These are phyloP conservation scores for Lates japonicus DNA, from an alignment of 2,797 vertebrate genomes.

Conservation along the genomic window DNA sequence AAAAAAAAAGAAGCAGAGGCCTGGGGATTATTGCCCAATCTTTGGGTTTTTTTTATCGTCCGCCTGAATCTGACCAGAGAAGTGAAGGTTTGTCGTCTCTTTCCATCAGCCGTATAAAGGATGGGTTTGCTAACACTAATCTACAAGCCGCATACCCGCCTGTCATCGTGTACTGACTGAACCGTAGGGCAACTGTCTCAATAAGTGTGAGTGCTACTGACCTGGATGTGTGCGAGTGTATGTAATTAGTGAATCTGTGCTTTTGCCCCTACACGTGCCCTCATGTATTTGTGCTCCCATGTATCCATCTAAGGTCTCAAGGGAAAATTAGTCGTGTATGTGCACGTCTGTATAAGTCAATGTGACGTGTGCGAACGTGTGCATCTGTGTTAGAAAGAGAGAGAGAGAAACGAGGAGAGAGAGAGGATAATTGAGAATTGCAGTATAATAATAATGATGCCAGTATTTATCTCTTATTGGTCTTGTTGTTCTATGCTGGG, in stretches of 20 bases:
- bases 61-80: slow-evolving; percentile 47
- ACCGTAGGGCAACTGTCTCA: slow-evolving; percentile 15
- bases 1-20: neutral
- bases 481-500: slow-evolving; percentile 68
- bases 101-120: slow-evolving; percentile 59
- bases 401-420: slow-evolving; percentile 32
- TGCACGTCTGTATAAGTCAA: neutral
- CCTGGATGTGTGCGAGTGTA: neutral
- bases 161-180: slow-evolving; percentile 44
- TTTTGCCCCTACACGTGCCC: slow-evolving; percentile 23
- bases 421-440: slow-evolving; percentile 77
- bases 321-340: slow-evolving; percentile 1
- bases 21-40: slow-evolving; percentile 57
- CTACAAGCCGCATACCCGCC: slow-evolving; percentile 43
- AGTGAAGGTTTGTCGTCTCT: slow-evolving; percentile 49
- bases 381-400: slow-evolving; percentile 31
- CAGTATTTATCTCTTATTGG: slow-evolving; percentile 80
- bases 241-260: slow-evolving; percentile 25
- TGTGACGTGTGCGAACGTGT: slow-evolving; percentile 14
- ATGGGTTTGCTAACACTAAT: slow-evolving; percentile 56
- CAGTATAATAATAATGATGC: slow-evolving; percentile 74
- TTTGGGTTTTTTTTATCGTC: slow-evolving; percentile 28
- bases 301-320: slow-evolving; percentile 23
- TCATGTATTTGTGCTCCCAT: neutral
- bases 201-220: slow-evolving; percentile 4